A percentile compares a stretch with the other conserved stretches of the same genome.
Evolutionary conservation across 1,140 invertebrate genomes (phyloP).

Genomic region (Drosophila athabasca): DNA sequence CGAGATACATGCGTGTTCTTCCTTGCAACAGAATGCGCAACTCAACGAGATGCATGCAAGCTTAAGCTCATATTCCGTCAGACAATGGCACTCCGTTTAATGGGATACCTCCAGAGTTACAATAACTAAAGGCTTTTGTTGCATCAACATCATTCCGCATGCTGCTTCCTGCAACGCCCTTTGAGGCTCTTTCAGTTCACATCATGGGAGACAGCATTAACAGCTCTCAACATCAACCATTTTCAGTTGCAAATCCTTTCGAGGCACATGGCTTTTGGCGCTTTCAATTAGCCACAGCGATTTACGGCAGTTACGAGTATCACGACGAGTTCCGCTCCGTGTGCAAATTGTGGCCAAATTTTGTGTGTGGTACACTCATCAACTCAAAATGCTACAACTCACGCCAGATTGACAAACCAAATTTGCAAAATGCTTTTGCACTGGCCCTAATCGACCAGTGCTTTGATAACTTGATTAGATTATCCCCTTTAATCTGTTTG

Average conservation of each 20-base stretch:
- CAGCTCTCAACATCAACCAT: neutral
- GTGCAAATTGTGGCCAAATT: slow-evolving; percentile 6
- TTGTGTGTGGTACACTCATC: too few relatives aligned
- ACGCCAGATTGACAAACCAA: slow-evolving; percentile 6
- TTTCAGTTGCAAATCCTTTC: neutral
- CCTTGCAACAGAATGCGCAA: too few relatives aligned
- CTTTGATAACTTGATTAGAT: slow-evolving; percentile 20
- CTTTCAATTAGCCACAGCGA: slow-evolving; percentile 6
- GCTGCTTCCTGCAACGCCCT: too few relatives aligned
- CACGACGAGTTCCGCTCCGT: neutral
- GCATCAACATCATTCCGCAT: too few relatives aligned
- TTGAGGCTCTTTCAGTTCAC: too few relatives aligned
- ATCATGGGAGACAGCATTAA: too few relatives aligned
- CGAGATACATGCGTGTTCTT: too few relatives aligned
- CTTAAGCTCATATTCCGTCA: too few relatives aligned
- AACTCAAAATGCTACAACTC: neutral
- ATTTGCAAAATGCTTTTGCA: slow-evolving; percentile 12
- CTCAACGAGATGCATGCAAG: too few relatives aligned
- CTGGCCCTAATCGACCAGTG: slow-evolving; percentile 8
- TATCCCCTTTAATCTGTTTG: neutral
- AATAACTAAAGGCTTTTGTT: too few relatives aligned
- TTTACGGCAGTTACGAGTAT: slow-evolving; percentile 1
- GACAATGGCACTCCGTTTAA: too few relatives aligned
- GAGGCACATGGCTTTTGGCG: slow-evolving; percentile 4
- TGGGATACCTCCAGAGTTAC: too few relatives aligned